Evolutionary conservation across 2,888 invertebrate species (phyloP).

Genomic region (Tenthredo mesomela): DNA sequence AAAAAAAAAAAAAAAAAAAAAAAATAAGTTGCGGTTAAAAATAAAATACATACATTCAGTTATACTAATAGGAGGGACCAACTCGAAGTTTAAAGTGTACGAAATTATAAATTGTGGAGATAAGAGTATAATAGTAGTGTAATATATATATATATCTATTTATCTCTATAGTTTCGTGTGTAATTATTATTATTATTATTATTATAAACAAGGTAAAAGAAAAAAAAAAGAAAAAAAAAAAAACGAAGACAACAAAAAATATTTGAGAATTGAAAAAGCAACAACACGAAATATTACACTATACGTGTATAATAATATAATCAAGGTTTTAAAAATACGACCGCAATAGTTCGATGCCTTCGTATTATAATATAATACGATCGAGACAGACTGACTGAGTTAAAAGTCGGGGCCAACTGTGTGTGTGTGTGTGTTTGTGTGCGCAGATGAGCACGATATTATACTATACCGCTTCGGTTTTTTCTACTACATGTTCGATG

Average conservation of each 20-base stretch:
- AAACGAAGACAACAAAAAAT: no score
- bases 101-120: slow-evolving; percentile 24
- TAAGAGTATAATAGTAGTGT: not conserved
- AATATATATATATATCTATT: no score
- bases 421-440: no score
- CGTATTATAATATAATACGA: no score
- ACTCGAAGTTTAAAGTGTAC: slow-evolving; percentile 46
- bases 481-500: slow-evolving; percentile 7
- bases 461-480: not conserved
- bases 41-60: slow-evolving; percentile 47
- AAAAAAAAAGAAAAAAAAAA: no score
- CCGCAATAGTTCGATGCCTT: not conserved
- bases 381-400: not conserved
- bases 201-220: not conserved
- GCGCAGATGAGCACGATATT: not conserved
- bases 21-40: slow-evolving; percentile 46
- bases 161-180: not conserved
- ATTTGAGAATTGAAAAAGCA: not conserved
- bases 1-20: slow-evolving; percentile 20
- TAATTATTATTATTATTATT: no score
- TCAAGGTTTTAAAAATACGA: not conserved
- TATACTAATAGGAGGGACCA: slow-evolving; percentile 45
- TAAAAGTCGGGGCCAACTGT: not conserved
- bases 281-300: not conserved
- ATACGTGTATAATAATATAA: not conserved